Conservation (phyloP, 1,140 invertebrate species). For the Coelopa frigida region DNA sequence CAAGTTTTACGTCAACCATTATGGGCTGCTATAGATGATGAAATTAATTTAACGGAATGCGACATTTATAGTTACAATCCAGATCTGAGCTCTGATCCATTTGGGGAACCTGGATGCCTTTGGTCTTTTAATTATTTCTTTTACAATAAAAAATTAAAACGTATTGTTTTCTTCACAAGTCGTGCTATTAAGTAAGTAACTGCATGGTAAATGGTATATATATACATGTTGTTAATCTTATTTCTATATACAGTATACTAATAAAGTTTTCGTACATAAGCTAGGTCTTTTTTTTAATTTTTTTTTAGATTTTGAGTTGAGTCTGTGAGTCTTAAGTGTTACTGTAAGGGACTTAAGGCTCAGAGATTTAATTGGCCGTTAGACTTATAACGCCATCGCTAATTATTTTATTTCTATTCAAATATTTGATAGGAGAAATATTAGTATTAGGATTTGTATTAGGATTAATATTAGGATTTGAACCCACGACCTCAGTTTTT, state of each 20-base stretch:
- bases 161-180: slow-evolving; percentile 97
- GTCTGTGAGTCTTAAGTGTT: no score
- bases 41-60: slow-evolving; percentile 83
- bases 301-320: neutral
- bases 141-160: slow-evolving; percentile 93
- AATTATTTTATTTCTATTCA: no score
- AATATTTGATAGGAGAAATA: no score
- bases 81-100: slow-evolving; percentile 92
- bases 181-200: slow-evolving; percentile 76
- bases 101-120: slow-evolving; percentile 93
- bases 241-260: neutral
- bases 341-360: no score
- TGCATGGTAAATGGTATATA: neutral
- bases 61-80: slow-evolving; percentile 98
- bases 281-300: neutral
- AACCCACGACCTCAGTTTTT: no score
- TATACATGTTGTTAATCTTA: neutral
- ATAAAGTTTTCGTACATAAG: neutral
- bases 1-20: slow-evolving; percentile 67
- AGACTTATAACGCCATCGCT: no score
- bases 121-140: slow-evolving; percentile 99
- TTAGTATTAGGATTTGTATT: no score
- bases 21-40: slow-evolving; percentile 88
- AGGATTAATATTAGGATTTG: no score
- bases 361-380: no score